phyloP scores from a whole-genome alignment of 1,140 invertebrate species.

The Anastrepha ludens region DNA sequence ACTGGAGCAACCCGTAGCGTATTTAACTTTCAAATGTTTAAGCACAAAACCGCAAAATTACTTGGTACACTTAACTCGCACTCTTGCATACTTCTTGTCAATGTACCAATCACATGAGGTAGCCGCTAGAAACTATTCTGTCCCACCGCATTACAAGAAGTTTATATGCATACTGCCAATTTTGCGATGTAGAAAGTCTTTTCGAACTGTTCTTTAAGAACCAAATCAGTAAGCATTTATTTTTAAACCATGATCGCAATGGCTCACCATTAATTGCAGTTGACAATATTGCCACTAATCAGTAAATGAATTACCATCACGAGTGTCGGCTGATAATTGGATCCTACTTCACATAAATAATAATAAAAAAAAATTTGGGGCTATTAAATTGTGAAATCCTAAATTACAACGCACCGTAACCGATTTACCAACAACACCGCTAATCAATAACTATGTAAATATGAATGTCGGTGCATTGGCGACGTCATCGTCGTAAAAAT shows the following conservation, averaged over 20 bases:
- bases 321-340: not conserved
- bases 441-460: not conserved
- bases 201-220: not conserved
- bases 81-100: no score
- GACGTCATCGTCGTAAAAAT: conserved; percentile 35
- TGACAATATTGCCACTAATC: conserved; percentile 17
- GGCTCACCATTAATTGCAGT: not conserved
- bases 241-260: conserved; percentile 5
- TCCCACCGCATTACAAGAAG: not conserved
- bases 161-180: conserved; percentile 17
- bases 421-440: not conserved
- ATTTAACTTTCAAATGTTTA: no score
- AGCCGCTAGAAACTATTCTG: not conserved
- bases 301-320: conserved; percentile 28
- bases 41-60: no score
- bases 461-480: not conserved
- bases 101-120: no score
- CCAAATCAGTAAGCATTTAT: not conserved
- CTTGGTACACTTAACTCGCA: no score
- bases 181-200: not conserved
- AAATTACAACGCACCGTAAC: not conserved
- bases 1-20: no score
- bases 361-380: not conserved
- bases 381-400: conserved; percentile 13
- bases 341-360: not conserved